Base-by-base conservation (phyloP, 2,797 vertebrate genomes). In the Prionace glauca region DNA sequence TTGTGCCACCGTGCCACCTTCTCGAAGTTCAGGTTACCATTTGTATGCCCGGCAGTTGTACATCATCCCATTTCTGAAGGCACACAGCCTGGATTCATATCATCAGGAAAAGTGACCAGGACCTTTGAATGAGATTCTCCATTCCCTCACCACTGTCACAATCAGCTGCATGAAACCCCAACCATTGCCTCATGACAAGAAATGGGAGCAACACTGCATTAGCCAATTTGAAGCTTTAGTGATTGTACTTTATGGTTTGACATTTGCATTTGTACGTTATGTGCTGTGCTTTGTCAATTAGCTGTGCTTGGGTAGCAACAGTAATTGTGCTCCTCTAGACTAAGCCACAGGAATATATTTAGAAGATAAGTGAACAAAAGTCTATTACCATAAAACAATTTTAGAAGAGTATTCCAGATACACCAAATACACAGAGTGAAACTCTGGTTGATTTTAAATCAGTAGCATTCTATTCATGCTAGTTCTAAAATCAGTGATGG, bases 401-500 rank as follows among this genome's bases (percentile, higher is more conserved):
- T 91, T 91, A 91, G n/a, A 1, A 20, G 60, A 65, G 20, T 18
- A 65, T 5, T 32, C 32, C 16, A 91, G 60, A 16, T 65, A 62
- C 7, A 1, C 60, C 29, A 65, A 65, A 65, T 1, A n/a, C 11
- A 65, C 1, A 29, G 16, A 18, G 60, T 65, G 18, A 14, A 62
- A n/a, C 88, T 65, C 29, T 7, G 60, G 60, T n/a, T 62, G 56
- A n/a, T 91, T 5, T 91, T 91, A 65, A 91, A 91, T 8, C 60
- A 16, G 62, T 50, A 18, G 29, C 62, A 88, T 95, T 96, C 96
- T 96, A 95, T 96, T 96, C 96, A 96, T 96, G 32, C 41, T 7
- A 62, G 87, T n/a, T 91, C 60, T 96, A 94, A 96, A 97, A 96
- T 96, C 94, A 96, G 67, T 74, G 67, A 72, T 29, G 69, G 22